Evolutionary conservation across 2,888 invertebrate genomes (phyloP).

Genomic region (Tenodera sinensis): DNA sequence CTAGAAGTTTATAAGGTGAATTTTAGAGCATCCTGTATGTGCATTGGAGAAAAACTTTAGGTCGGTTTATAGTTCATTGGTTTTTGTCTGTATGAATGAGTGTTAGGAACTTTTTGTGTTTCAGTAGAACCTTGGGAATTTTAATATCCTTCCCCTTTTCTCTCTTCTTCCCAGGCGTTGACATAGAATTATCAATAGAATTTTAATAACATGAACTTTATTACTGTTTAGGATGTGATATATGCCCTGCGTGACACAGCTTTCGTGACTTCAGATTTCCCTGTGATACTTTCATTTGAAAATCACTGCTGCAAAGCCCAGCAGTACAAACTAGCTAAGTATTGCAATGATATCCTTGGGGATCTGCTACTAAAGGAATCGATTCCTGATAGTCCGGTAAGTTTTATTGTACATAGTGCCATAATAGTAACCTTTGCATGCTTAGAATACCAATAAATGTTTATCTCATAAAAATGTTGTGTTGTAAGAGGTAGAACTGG

Average conservation of each 20-base stretch:
- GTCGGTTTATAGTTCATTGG: no score
- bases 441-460: no score
- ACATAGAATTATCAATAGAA: neutral
- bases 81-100: no score
- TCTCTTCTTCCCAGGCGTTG: neutral
- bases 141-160: no score
- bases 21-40: no score
- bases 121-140: no score
- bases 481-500: no score
- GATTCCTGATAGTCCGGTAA: conserved; percentile 80
- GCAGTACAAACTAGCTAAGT: conserved; percentile 97
- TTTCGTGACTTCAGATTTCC: conserved; percentile 96
- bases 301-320: conserved; percentile 98
- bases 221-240: conserved; percentile 72
- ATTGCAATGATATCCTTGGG: conserved; percentile 96
- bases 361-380: conserved; percentile 88
- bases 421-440: neutral
- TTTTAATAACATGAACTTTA: conserved; percentile 2
- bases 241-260: conserved; percentile 96
- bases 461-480: no score
- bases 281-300: conserved; percentile 96
- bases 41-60: no score
- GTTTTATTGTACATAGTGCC: conserved; percentile 35
- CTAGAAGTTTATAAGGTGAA: no score
- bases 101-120: no score